Evolutionary conservation across 2,113 vertebrate species (phyloP).

Genomic region (Melanocharis versteri): DNA sequence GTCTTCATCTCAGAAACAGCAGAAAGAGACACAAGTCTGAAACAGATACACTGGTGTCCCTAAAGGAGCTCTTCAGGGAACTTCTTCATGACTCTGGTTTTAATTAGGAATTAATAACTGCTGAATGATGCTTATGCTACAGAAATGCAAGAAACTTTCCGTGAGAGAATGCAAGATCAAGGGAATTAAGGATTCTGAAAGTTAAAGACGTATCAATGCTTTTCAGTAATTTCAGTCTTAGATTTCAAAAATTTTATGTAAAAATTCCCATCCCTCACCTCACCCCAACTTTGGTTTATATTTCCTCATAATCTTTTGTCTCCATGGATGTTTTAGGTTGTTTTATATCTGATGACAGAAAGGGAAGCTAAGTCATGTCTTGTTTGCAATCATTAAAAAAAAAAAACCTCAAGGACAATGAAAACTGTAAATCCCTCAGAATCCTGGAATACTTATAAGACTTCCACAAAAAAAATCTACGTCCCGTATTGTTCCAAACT

Average conservation of each 20-base stretch:
- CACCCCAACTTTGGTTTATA: background rate
- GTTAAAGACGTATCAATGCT: background rate
- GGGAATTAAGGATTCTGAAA: background rate
- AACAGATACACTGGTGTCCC: background rate
- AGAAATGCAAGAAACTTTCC: background rate
- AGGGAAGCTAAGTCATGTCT: background rate
- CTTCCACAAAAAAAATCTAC: background rate
- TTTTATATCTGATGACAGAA: background rate
- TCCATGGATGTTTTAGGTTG: background rate
- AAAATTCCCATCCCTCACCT: background rate
- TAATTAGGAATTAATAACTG: constrained; percentile 8
- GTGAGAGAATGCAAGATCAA: background rate
- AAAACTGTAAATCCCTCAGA: background rate
- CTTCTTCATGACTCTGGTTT: background rate
- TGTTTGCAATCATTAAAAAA: background rate
- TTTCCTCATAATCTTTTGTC: background rate
- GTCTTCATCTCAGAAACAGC: background rate
- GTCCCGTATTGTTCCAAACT: background rate
- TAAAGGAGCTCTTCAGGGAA: background rate
- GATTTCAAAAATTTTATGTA: background rate
- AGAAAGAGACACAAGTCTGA: constrained; percentile 1
- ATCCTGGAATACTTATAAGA: background rate
- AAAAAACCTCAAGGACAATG: background rate
- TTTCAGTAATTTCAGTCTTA: background rate
- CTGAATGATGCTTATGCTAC: background rate